phyloP scores from a whole-genome alignment of 2,888 invertebrate species.

The Neoscelio sp. region DNA sequence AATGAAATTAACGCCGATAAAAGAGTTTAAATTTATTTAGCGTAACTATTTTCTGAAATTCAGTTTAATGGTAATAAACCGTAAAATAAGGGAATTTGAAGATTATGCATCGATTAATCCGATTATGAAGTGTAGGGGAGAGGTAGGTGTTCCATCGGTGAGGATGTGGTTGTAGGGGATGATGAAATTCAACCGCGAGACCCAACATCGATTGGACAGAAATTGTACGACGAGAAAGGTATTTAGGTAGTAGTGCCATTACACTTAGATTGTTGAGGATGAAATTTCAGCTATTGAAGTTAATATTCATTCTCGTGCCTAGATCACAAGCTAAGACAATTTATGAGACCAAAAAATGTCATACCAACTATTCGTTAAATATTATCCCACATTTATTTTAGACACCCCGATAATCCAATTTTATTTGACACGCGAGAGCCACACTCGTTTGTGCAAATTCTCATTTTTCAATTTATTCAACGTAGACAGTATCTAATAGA shows the following conservation, averaged over 20 bases:
- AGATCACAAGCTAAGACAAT: conserved; percentile 21
- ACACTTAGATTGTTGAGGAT: conserved; percentile 45
- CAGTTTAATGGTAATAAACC: conserved; percentile 18
- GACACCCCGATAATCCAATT: background rate
- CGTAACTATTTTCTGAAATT: background rate
- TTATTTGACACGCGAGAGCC: background rate
- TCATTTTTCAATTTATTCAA: too few relatives aligned
- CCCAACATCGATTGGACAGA: conserved; percentile 54
- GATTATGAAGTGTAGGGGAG: conserved; percentile 52
- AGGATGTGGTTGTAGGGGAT: conserved; percentile 39
- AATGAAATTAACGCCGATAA: conserved; percentile 9
- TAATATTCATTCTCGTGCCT: conserved; percentile 40
- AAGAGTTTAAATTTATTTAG: too few relatives aligned
- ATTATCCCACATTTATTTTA: conserved; percentile 2
- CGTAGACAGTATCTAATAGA: too few relatives aligned
- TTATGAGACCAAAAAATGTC: conserved; percentile 17
- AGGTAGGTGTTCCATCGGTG: conserved; percentile 23
- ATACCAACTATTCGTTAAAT: conserved; percentile 7
- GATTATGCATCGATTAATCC: conserved; percentile 67
- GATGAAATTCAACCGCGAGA: conserved; percentile 62
- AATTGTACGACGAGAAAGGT: conserved; percentile 52
- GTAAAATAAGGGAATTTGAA: conserved; percentile 47
- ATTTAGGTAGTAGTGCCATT: conserved; percentile 49
- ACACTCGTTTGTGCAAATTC: too few relatives aligned
- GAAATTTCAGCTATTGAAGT: conserved; percentile 53